These are phyloP conservation scores for Dendrophyllia cribrosa DNA, from an alignment of 64 coral and sea anemone genomes.

Conservation along the genomic window DNA sequence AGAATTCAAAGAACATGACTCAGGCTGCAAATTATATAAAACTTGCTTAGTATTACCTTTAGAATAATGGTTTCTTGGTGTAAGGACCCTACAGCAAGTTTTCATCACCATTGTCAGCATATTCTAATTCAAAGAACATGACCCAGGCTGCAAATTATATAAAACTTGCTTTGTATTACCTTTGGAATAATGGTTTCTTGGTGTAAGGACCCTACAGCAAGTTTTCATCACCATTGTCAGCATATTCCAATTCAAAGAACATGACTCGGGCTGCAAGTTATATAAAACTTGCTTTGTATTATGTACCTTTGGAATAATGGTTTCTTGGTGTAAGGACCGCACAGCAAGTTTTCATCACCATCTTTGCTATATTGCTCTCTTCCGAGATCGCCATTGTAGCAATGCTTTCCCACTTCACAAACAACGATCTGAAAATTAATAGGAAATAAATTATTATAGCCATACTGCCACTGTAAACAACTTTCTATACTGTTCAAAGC, in stretches of 20 bases:
- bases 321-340: conserved; percentile 29
- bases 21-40: neutral
- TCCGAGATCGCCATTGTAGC: neutral
- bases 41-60: neutral
- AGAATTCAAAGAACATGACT: too few relatives aligned
- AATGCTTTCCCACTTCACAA: conserved; percentile 26
- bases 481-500: too few relatives aligned
- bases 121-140: neutral
- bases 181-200: conserved; percentile 44
- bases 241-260: neutral
- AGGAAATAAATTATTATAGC: neutral
- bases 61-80: conserved; percentile 38
- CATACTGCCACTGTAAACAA: neutral
- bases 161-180: neutral
- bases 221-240: neutral
- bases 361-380: conserved; percentile 20
- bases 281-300: neutral
- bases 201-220: neutral
- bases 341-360: neutral
- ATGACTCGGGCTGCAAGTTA: neutral
- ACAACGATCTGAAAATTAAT: conserved; percentile 1
- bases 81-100: neutral
- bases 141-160: neutral
- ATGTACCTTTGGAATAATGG: conserved; percentile 33
- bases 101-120: neutral